phyloP scores from a whole-genome alignment of 2,113 vertebrate species.

The Ceyx cyanopectus region DNA sequence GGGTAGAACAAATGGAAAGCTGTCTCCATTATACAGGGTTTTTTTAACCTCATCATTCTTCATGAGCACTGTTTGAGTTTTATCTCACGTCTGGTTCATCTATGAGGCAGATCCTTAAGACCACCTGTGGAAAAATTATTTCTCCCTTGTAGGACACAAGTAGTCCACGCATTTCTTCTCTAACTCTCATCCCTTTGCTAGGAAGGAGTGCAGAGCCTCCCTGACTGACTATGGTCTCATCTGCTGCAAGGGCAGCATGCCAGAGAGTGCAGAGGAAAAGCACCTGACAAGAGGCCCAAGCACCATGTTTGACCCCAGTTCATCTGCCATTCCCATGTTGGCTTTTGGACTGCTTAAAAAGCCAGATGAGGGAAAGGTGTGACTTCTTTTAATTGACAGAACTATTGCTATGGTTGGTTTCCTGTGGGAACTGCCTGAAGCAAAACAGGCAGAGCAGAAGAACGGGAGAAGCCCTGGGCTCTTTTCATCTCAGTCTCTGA shows the following conservation, averaged over 20 bases:
- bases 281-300: background rate
- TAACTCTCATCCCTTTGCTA: fast-evolving
- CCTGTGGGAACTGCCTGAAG: background rate
- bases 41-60: background rate
- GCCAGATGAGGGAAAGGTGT: background rate
- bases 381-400: background rate
- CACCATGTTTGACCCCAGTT: background rate
- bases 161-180: too few species aligned
- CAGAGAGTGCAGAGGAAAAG: fast-evolving
- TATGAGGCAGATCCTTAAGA: background rate
- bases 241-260: fast-evolving
- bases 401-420: background rate
- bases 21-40: background rate
- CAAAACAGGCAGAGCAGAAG: background rate
- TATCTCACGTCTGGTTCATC: background rate
- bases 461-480: background rate
- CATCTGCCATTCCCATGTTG: background rate
- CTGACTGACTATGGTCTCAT: background rate
- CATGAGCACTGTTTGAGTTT: background rate
- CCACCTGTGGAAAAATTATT: background rate
- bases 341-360: background rate
- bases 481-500: constrained; percentile 4
- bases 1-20: background rate
- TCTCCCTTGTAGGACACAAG: background rate
- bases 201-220: fast-evolving